Conservation (phyloP, 1,140 invertebrate species). For the Amphibalanus amphitrite region DNA sequence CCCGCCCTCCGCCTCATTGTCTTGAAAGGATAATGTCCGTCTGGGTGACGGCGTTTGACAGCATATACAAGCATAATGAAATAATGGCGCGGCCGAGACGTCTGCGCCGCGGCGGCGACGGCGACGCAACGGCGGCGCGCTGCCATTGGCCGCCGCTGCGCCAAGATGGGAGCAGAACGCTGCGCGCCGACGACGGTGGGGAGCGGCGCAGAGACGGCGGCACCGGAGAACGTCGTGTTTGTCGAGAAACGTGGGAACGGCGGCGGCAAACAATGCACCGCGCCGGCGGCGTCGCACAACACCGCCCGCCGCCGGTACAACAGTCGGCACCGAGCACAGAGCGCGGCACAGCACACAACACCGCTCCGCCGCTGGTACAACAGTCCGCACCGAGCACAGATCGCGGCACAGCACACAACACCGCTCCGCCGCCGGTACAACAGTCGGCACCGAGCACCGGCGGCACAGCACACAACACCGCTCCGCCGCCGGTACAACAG, state of each 20-base stretch:
- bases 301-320: background rate
- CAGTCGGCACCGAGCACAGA: too few relatives aligned
- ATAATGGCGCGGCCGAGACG: background rate
- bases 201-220: background rate
- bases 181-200: background rate
- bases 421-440: too few relatives aligned
- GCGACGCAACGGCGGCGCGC: too few relatives aligned
- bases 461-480: too few relatives aligned
- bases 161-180: background rate
- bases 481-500: too few relatives aligned
- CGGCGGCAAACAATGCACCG: background rate
- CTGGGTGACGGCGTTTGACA: background rate
- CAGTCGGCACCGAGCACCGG: too few relatives aligned
- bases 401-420: too few relatives aligned
- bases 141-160: background rate
- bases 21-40: background rate
- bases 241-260: background rate
- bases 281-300: background rate
- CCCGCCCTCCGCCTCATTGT: background rate
- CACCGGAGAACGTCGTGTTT: background rate
- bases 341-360: too few relatives aligned
- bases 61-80: background rate
- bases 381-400: too few relatives aligned
- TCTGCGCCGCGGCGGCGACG: too few relatives aligned
- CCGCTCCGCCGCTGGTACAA: too few relatives aligned